These are phyloP conservation scores for Troides oblongomaculatus DNA, from an alignment of 2,888 invertebrate genomes.

Conservation along the genomic window DNA sequence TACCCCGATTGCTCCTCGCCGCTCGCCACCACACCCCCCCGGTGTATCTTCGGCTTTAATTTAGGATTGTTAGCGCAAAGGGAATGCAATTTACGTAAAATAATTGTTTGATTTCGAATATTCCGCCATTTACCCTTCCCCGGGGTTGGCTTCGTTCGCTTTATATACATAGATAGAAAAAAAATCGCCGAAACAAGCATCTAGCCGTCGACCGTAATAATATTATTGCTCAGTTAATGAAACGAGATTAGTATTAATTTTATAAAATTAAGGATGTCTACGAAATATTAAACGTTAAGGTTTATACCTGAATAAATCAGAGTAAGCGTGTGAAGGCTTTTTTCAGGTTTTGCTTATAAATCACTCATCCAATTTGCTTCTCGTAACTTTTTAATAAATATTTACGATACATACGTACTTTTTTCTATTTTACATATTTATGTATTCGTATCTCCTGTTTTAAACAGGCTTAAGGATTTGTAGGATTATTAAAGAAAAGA, in stretches of 20 bases:
- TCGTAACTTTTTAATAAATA: too few species aligned
- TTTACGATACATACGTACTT: too few species aligned
- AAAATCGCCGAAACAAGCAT: conserved; percentile 24
- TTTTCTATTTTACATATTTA: too few species aligned
- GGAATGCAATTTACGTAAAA: conserved; percentile 78
- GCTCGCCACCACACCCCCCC: conserved; percentile 33
- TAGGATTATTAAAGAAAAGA: too few species aligned
- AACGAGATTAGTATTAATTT: neutral
- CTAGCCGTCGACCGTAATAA: conserved; percentile 2
- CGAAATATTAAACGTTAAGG: too few species aligned
- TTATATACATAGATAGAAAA: conserved; percentile 38
- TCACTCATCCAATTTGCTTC: too few species aligned
- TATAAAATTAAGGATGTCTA: too few species aligned
- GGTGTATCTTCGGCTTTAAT: conserved; percentile 76
- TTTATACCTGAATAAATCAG: too few species aligned
- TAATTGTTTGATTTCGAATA: conserved; percentile 77
- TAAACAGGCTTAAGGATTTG: too few species aligned
- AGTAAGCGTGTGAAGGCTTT: too few species aligned
- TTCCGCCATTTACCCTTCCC: conserved; percentile 51
- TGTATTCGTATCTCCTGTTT: too few species aligned
- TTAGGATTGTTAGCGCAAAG: conserved; percentile 77
- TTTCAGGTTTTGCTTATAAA: too few species aligned
- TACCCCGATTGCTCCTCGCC: conserved; percentile 26
- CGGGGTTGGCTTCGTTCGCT: conserved; percentile 53
- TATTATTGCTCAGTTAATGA: conserved; percentile 3